These are phyloP conservation scores for Prionailurus viverrinus DNA, from an alignment of 2,113 vertebrate species.

Conservation along the genomic window DNA sequence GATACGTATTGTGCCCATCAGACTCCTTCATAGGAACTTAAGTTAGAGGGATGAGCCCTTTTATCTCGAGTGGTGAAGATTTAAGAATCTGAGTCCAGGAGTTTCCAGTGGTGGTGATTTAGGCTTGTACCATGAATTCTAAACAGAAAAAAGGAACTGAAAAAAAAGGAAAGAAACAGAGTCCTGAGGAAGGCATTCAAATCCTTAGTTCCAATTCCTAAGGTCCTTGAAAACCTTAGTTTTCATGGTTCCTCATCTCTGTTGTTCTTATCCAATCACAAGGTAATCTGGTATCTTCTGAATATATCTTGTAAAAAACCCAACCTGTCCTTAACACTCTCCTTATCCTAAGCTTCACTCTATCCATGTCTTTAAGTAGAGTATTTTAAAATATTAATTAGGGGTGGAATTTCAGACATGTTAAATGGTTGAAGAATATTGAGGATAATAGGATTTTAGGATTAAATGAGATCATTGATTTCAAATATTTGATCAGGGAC, in stretches of 20 bases:
- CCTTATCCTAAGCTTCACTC: neutral
- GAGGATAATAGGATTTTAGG: neutral
- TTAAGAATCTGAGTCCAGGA: neutral
- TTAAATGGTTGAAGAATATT: neutral
- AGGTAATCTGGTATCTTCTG: neutral
- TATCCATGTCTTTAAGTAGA: neutral
- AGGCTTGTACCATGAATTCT: neutral
- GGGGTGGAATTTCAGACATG: neutral
- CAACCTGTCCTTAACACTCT: neutral
- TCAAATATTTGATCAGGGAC: neutral
- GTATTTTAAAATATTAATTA: conserved; percentile 33
- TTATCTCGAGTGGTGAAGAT: neutral
- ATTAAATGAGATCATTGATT: conserved; percentile 17
- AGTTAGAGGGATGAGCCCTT: neutral
- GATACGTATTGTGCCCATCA: neutral
- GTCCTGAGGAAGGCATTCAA: neutral
- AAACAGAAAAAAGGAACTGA: neutral
- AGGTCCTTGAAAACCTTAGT: neutral
- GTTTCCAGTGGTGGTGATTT: neutral
- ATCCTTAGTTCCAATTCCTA: neutral
- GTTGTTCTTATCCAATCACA: neutral
- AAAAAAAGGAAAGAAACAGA: neutral
- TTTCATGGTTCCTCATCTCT: neutral
- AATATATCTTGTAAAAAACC: neutral
- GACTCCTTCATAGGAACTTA: neutral